Evolutionary conservation across 2,888 invertebrate genomes (phyloP).

Genomic region (Drosophila subsilvestris): DNA sequence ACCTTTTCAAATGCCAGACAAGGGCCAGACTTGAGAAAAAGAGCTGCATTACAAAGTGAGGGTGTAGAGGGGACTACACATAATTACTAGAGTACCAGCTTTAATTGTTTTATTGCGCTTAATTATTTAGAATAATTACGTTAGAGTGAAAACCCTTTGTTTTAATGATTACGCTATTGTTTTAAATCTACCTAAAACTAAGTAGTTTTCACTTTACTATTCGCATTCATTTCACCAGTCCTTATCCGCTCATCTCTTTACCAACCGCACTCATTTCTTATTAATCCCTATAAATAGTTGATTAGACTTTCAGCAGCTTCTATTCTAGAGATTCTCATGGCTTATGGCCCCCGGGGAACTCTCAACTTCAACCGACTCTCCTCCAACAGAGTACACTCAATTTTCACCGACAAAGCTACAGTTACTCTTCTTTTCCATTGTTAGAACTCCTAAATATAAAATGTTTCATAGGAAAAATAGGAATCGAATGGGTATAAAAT

Average conservation of each 20-base stretch:
- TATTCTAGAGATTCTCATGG: background rate
- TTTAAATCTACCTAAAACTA: constrained; percentile 12
- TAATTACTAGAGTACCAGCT: constrained; percentile 12
- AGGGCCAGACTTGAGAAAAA: constrained; percentile 25
- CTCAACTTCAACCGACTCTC: constrained; percentile 11
- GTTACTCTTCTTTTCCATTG: background rate
- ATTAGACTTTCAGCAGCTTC: constrained; percentile 24
- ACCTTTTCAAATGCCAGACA: constrained; percentile 24
- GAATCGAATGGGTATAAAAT: background rate
- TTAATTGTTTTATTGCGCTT: constrained; percentile 9
- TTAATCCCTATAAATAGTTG: constrained; percentile 57
- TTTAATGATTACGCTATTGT: constrained; percentile 4
- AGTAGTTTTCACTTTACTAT: constrained; percentile 3
- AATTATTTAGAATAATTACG: constrained; percentile 4
- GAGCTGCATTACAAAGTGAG: constrained; percentile 3
- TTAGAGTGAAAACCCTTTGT: constrained; percentile 2
- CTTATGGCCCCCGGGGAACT: background rate
- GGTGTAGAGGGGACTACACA: background rate
- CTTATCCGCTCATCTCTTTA: background rate
- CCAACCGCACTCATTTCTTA: constrained; percentile 26
- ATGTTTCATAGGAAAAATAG: background rate
- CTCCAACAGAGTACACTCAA: constrained; percentile 4
- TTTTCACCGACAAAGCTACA: constrained; percentile 15
- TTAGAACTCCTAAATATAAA: background rate
- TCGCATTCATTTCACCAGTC: background rate